phyloP scores from a whole-genome alignment of 2,797 vertebrate species.

The Salarias fasciatus region DNA sequence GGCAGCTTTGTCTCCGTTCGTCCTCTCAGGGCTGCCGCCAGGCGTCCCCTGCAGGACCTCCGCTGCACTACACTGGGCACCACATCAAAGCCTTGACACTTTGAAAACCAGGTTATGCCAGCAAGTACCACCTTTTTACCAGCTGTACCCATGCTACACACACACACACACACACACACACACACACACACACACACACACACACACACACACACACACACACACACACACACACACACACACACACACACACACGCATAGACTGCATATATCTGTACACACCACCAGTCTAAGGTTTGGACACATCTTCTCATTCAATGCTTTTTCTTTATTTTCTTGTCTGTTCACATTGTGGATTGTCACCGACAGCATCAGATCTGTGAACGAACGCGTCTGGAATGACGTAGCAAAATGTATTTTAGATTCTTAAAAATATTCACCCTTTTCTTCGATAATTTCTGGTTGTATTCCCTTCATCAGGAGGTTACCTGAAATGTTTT shows the following conservation, averaged over 20 bases:
- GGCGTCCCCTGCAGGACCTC: slow-evolving; percentile 67
- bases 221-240: slow-evolving; percentile 32
- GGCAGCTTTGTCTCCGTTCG: slow-evolving; percentile 71
- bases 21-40: slow-evolving; percentile 55
- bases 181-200: slow-evolving; percentile 38
- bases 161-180: slow-evolving; percentile 40
- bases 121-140: slow-evolving; percentile 78
- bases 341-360: no score
- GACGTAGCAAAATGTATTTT: no score
- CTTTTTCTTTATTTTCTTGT: no score
- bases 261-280: slow-evolving; percentile 54
- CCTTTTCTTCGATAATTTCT: no score
- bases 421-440: no score
- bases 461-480: no score
- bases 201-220: slow-evolving; percentile 49
- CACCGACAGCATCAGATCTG: no score
- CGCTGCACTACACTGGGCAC: slow-evolving; percentile 73
- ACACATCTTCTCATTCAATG: no score
- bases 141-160: slow-evolving; percentile 72
- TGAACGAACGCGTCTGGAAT: no score
- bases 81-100: slow-evolving; percentile 75
- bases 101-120: slow-evolving; percentile 79
- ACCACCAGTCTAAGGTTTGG: no score
- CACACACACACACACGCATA: slow-evolving; percentile 43
- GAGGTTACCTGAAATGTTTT: no score